phyloP scores from a whole-genome alignment of 1,140 invertebrate genomes.

The Achroia grisella region DNA sequence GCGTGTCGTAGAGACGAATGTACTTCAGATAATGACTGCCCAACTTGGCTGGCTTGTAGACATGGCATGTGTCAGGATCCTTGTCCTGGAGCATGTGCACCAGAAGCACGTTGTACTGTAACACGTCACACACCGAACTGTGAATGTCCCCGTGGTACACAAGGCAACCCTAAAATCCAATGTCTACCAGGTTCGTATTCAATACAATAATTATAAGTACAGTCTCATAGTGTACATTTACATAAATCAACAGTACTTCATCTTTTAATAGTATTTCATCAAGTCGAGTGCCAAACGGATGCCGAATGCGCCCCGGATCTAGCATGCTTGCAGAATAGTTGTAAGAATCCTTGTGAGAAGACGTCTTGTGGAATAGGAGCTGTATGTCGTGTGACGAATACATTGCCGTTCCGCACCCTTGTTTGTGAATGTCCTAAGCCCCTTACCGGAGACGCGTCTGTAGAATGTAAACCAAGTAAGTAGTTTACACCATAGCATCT shows the following conservation, averaged over 20 bases:
- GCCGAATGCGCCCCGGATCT: constrained; percentile 88
- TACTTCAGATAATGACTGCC: constrained; percentile 81
- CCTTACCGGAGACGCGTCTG: constrained; percentile 87
- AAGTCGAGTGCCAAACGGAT: constrained; percentile 84
- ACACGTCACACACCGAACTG: constrained; percentile 85
- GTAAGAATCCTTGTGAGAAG: constrained; percentile 88
- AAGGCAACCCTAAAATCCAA: constrained; percentile 82
- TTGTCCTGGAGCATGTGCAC: constrained; percentile 83
- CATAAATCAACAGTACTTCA: too few relatives aligned
- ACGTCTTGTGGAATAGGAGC: constrained; percentile 88
- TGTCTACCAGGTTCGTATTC: constrained; percentile 76
- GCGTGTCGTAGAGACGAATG: constrained; percentile 87
- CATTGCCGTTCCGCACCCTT: constrained; percentile 89
- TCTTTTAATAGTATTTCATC: constrained; percentile 62
- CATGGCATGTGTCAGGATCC: constrained; percentile 86
- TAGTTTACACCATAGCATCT: too few relatives aligned
- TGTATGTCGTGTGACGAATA: constrained; percentile 87
- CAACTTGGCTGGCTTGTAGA: constrained; percentile 82
- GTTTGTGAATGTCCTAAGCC: constrained; percentile 88
- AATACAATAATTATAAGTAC: constrained; percentile 5
- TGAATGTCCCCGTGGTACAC: constrained; percentile 87
- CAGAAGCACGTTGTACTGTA: constrained; percentile 81
- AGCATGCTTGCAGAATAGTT: constrained; percentile 86
- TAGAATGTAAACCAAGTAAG: constrained; percentile 85
- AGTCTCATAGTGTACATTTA: background rate